These are phyloP conservation scores for Spinus pinus DNA, from an alignment of 2,797 vertebrate genomes.

Conservation along the genomic window DNA sequence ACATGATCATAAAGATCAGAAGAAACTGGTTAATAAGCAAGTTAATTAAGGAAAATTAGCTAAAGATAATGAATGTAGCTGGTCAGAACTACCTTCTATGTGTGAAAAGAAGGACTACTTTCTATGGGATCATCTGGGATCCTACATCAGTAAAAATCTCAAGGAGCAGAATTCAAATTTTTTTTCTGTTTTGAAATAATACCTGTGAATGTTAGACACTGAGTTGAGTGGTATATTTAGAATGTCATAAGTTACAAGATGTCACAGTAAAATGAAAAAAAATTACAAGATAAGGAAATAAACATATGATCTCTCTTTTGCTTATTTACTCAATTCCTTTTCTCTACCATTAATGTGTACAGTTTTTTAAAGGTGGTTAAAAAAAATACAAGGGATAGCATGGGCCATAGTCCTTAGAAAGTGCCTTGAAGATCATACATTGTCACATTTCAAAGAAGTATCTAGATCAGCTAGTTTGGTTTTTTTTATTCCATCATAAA, in stretches of 20 bases:
- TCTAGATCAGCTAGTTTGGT: background rate
- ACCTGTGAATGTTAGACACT: background rate
- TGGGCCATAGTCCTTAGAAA: background rate
- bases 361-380: background rate
- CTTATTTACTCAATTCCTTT: background rate
- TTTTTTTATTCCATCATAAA: background rate
- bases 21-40: background rate
- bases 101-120: background rate
- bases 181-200: background rate
- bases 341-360: background rate
- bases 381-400: background rate
- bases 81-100: background rate
- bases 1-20: background rate
- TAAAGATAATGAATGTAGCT: background rate
- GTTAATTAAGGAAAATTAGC: background rate
- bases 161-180: background rate
- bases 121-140: background rate
- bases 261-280: background rate
- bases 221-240: background rate
- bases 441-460: background rate
- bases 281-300: background rate
- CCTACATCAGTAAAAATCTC: background rate
- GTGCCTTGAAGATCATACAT: background rate
- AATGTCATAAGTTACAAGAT: background rate
- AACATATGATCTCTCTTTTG: background rate